These are phyloP conservation scores for Drosophila pseudotakahashii DNA, from an alignment of 2,888 invertebrate species.

Conservation along the genomic window DNA sequence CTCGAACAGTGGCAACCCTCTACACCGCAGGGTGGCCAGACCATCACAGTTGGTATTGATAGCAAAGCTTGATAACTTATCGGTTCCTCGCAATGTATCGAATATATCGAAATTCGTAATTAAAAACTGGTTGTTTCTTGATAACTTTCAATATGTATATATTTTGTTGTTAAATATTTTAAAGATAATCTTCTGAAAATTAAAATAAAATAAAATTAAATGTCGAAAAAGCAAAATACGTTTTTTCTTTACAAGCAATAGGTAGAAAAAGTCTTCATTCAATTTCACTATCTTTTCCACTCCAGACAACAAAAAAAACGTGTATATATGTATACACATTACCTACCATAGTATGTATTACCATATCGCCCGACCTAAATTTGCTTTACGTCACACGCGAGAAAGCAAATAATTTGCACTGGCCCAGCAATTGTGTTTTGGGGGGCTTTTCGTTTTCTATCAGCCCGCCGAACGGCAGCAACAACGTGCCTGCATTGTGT, in stretches of 20 bases:
- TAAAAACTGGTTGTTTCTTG: neutral
- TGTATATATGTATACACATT: conserved; percentile 2
- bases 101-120: neutral
- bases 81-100: neutral
- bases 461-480: conserved; percentile 2
- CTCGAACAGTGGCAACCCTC: conserved; percentile 13
- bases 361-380: conserved; percentile 36
- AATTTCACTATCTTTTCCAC: neutral
- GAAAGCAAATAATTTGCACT: conserved; percentile 62
- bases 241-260: too few species aligned
- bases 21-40: neutral
- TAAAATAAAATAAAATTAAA: neutral
- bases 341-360: conserved; percentile 2
- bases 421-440: conserved; percentile 28
- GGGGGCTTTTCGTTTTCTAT: conserved; percentile 22
- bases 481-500: conserved; percentile 60
- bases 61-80: neutral
- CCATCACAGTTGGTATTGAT: neutral
- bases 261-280: neutral
- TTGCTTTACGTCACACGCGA: conserved; percentile 39
- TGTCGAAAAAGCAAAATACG: too few species aligned
- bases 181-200: too few species aligned
- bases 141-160: neutral
- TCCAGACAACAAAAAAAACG: neutral
- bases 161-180: neutral